These are phyloP conservation scores for Parapsyche elsis DNA, from an alignment of 1,140 invertebrate genomes.

Conservation along the genomic window DNA sequence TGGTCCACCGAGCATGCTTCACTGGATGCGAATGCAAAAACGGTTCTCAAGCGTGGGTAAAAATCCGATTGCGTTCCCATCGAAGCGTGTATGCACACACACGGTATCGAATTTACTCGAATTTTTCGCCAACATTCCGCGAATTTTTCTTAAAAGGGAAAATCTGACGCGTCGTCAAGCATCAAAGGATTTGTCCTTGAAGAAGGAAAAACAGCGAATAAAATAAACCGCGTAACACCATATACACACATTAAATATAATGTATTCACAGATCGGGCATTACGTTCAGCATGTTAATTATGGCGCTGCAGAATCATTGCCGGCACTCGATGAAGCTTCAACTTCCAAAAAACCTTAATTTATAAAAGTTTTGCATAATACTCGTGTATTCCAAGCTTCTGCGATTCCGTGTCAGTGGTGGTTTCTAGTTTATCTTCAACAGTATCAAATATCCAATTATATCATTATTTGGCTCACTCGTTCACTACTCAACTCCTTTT, in stretches of 20 bases:
- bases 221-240: too few relatives aligned
- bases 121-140: neutral
- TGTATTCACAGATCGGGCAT: neutral
- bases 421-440: neutral
- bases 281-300: too few relatives aligned
- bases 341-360: too few relatives aligned
- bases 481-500: neutral
- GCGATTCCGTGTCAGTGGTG: too few relatives aligned
- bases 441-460: neutral
- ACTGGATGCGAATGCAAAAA: slow-evolving; percentile 11
- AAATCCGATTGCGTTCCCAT: neutral
- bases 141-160: neutral
- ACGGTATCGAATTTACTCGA: neutral
- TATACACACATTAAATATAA: neutral
- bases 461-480: neutral
- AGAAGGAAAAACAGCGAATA: neutral
- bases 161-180: neutral
- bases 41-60: slow-evolving; percentile 15
- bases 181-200: neutral
- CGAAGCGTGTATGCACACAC: neutral
- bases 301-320: too few relatives aligned
- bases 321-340: too few relatives aligned
- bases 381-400: too few relatives aligned
- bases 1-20: neutral
- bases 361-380: neutral